phyloP scores from a whole-genome alignment of 2,888 invertebrate genomes.

The Drosophila incognita region DNA sequence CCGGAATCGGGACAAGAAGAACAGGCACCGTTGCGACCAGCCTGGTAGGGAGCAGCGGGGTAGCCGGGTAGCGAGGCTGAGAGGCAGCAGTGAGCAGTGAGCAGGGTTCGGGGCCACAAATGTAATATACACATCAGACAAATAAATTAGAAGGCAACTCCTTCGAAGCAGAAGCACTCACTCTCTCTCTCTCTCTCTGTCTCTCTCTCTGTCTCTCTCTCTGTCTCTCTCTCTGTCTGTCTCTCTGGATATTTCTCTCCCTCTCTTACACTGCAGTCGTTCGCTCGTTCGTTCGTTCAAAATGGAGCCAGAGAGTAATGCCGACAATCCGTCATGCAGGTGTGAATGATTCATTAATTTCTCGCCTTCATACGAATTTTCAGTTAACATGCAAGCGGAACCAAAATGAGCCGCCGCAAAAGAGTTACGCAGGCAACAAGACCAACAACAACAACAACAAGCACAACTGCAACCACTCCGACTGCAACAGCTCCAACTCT shows the following conservation, averaged over 20 bases:
- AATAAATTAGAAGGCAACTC: constrained; percentile 83
- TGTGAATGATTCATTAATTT: constrained; percentile 85
- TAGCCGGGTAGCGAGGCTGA: not conserved
- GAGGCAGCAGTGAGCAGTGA: not conserved
- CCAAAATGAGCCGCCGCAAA: constrained; percentile 75
- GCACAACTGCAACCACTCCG: not conserved
- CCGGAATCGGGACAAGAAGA: constrained; percentile 34
- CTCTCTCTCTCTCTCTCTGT: not conserved
- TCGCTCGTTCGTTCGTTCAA: constrained; percentile 14
- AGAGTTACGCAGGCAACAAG: constrained; percentile 67
- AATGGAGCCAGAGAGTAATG: constrained; percentile 68
- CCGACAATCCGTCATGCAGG: constrained; percentile 84
- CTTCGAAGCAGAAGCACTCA: constrained; percentile 65
- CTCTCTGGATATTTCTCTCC: not conserved
- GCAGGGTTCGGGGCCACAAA: constrained; percentile 46
- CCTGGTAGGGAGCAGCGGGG: not conserved
- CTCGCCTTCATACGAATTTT: constrained; percentile 83
- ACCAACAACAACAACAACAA: not conserved
- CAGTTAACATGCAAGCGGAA: constrained; percentile 81
- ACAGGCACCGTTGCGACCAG: constrained; percentile 16
- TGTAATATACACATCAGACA: constrained; percentile 80
- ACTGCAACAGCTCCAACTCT: constrained; percentile 10
- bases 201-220: too few species aligned
- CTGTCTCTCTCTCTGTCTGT: not conserved
- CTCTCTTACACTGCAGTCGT: not conserved